phyloP scores from a whole-genome alignment of 2,113 vertebrate genomes.

The Mirounga angustirostris region DNA sequence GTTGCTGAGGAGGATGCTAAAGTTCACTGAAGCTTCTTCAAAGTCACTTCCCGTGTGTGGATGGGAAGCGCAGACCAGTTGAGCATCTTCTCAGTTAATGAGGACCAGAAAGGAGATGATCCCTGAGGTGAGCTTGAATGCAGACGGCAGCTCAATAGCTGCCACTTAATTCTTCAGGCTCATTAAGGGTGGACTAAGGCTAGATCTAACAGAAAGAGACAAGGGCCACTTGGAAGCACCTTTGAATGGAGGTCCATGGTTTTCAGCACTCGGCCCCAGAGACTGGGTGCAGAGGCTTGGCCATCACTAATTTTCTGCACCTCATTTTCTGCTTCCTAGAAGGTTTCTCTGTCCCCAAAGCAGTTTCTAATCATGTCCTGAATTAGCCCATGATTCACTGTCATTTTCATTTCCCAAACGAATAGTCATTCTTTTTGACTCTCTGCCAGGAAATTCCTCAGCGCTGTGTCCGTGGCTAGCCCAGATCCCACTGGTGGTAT shows the following conservation, averaged over 20 bases:
- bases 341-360: background rate
- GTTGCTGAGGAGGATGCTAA: background rate
- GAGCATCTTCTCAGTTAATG: background rate
- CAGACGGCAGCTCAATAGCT: background rate
- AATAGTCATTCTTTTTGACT: background rate
- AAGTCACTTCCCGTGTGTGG: background rate
- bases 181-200: background rate
- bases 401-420: background rate
- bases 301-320: background rate
- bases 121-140: background rate
- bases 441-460: background rate
- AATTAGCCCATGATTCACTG: background rate
- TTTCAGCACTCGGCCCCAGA: accelerated
- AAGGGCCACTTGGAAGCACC: background rate
- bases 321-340: background rate
- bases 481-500: background rate
- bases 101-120: background rate
- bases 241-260: background rate
- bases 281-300: background rate
- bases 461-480: background rate
- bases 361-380: background rate
- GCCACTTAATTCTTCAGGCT: background rate
- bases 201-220: background rate
- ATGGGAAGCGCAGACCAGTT: accelerated
- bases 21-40: background rate